A percentile compares a stretch with the other conserved stretches of the same genome.
phyloP scores from a whole-genome alignment of 2,113 vertebrate genomes.

The Thamnophis sirtalis region DNA sequence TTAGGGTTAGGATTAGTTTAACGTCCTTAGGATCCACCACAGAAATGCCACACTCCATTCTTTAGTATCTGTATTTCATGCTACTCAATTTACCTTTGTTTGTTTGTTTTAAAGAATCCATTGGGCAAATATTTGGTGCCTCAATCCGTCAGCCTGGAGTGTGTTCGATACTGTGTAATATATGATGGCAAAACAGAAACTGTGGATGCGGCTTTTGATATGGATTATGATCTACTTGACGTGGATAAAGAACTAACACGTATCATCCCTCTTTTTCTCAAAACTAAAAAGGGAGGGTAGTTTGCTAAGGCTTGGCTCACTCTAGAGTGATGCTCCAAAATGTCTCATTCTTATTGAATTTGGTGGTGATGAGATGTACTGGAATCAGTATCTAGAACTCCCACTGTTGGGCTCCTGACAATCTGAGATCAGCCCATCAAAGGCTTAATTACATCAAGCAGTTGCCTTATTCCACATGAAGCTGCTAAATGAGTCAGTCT shows the following conservation, averaged over 20 bases:
- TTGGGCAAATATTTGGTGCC: constrained; percentile 67
- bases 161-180: constrained; percentile 76
- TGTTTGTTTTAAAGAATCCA: constrained; percentile 62
- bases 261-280: not conserved
- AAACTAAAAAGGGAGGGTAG: not conserved
- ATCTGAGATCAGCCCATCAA: not conserved
- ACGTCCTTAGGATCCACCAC: not conserved
- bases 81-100: not conserved
- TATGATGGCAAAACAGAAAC: constrained; percentile 73
- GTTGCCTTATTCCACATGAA: not conserved
- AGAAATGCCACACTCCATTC: not conserved
- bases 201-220: constrained; percentile 31
- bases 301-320: not conserved
- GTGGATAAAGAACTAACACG: constrained; percentile 29
- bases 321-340: not conserved
- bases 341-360: not conserved
- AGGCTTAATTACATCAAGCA: not conserved
- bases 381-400: not conserved
- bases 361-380: not conserved
- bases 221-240: not conserved
- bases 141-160: constrained; percentile 68
- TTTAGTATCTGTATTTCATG: not conserved
- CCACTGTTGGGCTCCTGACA: not conserved
- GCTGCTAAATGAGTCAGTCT: no score
- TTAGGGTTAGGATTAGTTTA: not conserved